phyloP scores from a whole-genome alignment of 2,113 vertebrate species.

The Atherinomorus stipes region DNA sequence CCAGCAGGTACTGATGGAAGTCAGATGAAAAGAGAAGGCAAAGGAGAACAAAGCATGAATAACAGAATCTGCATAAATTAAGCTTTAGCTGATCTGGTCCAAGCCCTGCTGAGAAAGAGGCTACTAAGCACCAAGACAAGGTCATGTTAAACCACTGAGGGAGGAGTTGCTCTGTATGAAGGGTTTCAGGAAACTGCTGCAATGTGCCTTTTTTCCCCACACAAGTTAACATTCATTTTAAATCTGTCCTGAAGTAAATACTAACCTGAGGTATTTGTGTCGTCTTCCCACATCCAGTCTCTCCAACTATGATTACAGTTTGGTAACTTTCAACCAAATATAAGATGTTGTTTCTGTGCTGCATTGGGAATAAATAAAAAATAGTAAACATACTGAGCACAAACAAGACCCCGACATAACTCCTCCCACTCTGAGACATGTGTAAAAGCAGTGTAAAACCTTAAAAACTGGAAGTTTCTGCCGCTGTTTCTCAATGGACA shows the following conservation, averaged over 20 bases:
- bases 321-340: slow-evolving; percentile 96
- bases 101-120: slow-evolving; percentile 31
- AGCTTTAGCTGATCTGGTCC: slow-evolving; percentile 39
- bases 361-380: slow-evolving; percentile 52
- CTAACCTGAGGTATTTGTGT: slow-evolving; percentile 96
- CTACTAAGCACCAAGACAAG: slow-evolving; percentile 56
- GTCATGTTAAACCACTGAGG: slow-evolving; percentile 36
- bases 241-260: not conserved
- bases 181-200: slow-evolving; percentile 31
- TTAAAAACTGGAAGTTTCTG: slow-evolving; percentile 98
- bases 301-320: slow-evolving; percentile 95
- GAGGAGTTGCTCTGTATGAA: slow-evolving; percentile 23
- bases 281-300: slow-evolving; percentile 98
- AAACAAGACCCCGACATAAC: not conserved
- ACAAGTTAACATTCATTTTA: not conserved
- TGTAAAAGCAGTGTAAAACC: slow-evolving; percentile 77
- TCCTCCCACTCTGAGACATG: not conserved
- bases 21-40: slow-evolving; percentile 21
- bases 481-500: slow-evolving; percentile 96
- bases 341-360: slow-evolving; percentile 98
- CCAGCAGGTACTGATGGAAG: slow-evolving; percentile 90
- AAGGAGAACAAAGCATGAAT: slow-evolving; percentile 23
- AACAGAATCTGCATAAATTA: slow-evolving; percentile 59
- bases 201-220: not conserved
- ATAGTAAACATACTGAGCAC: not conserved